A percentile compares a stretch with the other conserved stretches of the same genome.
Evolutionary conservation across 2,113 vertebrate genomes (phyloP).

Genomic region (Paramormyrops kingsleyae): DNA sequence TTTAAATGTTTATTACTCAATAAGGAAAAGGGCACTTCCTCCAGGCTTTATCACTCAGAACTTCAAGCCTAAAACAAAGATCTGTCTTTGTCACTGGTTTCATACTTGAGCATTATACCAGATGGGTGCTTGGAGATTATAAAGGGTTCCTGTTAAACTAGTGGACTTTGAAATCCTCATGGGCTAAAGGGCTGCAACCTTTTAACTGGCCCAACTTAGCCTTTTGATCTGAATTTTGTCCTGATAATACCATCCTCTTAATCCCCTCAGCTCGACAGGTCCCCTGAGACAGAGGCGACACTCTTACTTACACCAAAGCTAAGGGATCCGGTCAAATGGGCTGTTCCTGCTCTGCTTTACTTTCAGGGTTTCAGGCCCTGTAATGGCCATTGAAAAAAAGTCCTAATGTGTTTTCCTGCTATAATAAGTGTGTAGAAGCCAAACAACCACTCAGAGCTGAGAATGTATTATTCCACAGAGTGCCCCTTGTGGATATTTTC

Average conservation of each 20-base stretch:
- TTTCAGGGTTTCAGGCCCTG: conserved; percentile 36
- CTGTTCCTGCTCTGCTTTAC: conserved; percentile 30
- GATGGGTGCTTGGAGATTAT: conserved; percentile 47
- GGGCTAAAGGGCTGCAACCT: conserved; percentile 44
- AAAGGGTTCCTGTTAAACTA: conserved; percentile 56
- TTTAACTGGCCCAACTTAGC: conserved; percentile 43
- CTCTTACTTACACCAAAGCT: conserved; percentile 14
- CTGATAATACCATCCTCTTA: conserved; percentile 41
- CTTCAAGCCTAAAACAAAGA: conserved; percentile 38
- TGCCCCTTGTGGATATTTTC: conserved; percentile 47
- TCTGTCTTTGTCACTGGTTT: conserved; percentile 46
- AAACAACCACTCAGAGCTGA: conserved; percentile 45
- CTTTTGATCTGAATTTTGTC: conserved; percentile 52
- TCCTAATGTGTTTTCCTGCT: conserved; percentile 53
- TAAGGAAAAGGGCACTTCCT: not conserved
- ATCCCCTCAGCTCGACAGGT: conserved; percentile 36
- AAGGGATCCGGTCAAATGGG: conserved; percentile 13
- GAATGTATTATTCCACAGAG: conserved; percentile 51
- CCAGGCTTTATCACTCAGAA: not conserved
- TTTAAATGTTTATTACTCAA: not conserved
- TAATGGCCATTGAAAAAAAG: conserved; percentile 51
- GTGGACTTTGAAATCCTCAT: conserved; percentile 55
- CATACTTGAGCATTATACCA: conserved; percentile 50
- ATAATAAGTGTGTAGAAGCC: conserved; percentile 48
- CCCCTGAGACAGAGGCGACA: conserved; percentile 31